phyloP scores from a whole-genome alignment of 1,140 invertebrate species.

The Neodiprion pinetum region DNA sequence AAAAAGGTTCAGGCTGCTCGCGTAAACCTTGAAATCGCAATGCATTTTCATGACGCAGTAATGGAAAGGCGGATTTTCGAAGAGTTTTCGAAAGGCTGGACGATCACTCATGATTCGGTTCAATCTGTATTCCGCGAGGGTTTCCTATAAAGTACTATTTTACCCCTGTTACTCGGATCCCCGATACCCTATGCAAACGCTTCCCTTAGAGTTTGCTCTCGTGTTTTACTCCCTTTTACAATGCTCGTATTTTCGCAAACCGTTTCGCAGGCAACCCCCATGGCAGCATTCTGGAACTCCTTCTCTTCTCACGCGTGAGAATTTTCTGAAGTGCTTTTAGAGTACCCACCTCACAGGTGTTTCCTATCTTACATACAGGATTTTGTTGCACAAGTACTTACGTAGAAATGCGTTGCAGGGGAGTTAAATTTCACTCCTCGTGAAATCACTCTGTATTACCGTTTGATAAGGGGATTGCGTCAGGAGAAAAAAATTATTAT shows the following conservation, averaged over 20 bases:
- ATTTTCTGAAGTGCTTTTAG: slow-evolving; percentile 4
- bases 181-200: not conserved
- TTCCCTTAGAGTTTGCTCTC: not conserved
- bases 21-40: too few species aligned
- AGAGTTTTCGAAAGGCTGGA: not conserved
- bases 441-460: too few species aligned
- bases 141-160: not conserved
- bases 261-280: not conserved
- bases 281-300: not conserved
- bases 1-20: too few species aligned
- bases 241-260: not conserved
- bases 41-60: too few species aligned
- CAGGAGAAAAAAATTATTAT: too few species aligned
- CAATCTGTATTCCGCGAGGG: not conserved
- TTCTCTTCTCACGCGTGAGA: not conserved
- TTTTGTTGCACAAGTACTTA: not conserved
- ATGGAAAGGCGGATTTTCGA: not conserved
- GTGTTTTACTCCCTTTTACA: not conserved
- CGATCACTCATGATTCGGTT: not conserved
- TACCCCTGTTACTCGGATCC: not conserved
- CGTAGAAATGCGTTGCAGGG: too few species aligned
- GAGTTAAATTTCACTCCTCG: too few species aligned
- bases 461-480: too few species aligned
- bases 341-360: not conserved
- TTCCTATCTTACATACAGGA: not conserved